These are phyloP conservation scores for Drosophila quadrilineata DNA, from an alignment of 1,140 invertebrate genomes.

Conservation along the genomic window DNA sequence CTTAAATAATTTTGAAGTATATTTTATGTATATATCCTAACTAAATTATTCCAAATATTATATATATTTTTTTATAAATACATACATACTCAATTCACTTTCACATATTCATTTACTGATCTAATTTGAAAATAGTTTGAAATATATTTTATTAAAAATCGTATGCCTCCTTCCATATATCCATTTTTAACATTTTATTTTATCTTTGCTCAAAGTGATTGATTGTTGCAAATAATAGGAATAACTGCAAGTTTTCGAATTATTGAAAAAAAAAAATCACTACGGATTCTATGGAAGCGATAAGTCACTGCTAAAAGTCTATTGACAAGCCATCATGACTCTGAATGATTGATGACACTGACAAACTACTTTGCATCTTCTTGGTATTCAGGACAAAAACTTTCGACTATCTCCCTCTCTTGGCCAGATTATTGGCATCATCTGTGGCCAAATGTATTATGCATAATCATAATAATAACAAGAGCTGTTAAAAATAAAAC, in stretches of 20 bases:
- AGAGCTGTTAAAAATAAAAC: not conserved
- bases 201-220: no score
- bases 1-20: not conserved
- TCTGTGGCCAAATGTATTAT: slow-evolving; percentile 22
- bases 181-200: no score
- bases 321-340: not conserved
- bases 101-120: no score
- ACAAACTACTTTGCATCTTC: slow-evolving; percentile 2
- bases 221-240: slow-evolving; percentile 8
- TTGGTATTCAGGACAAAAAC: slow-evolving; percentile 7
- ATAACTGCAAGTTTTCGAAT: no score
- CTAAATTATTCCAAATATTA: no score
- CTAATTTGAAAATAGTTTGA: no score
- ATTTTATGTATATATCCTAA: not conserved
- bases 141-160: no score
- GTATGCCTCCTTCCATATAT: no score
- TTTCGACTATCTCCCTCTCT: slow-evolving; percentile 23
- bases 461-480: slow-evolving; percentile 2
- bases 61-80: no score
- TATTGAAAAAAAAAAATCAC: no score
- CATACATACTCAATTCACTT: no score
- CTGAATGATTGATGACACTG: slow-evolving; percentile 33
- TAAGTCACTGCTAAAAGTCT: not conserved
- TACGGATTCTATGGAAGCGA: not conserved
- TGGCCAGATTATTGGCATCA: not conserved